Evolutionary conservation across 2,888 invertebrate species (phyloP), one percentile per base, ranked within the genome.

Genomic region (Fabriciana adippe): DNA sequence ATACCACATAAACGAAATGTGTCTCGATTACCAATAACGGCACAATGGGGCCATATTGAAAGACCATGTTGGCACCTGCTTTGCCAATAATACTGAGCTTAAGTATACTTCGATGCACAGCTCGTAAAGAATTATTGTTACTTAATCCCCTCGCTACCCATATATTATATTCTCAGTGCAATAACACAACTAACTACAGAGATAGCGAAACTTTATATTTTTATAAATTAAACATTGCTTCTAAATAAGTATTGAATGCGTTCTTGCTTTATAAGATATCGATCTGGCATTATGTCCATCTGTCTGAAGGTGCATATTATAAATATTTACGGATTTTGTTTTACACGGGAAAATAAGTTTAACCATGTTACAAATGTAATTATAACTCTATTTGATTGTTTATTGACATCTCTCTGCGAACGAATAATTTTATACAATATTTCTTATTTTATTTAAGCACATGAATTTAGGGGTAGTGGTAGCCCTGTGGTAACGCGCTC

Each of bases 11-110:
- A 79, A 82, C 79, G 79, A 81, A 85, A 84, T 83, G 81, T 84
- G 83, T 84, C 84, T 79, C 85, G 83, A 86, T 86, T 85, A 83
- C 87, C 87, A 82, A 83, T 87, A 88, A 87, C 83, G 87, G 87
- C 78, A 87, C 87, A 87, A 88, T 86, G 79, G 85, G 77, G 77
- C 80, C 77, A 71, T 77, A 83, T 83, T 86, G 80, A 87, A 88
- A 84, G 76, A 81, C 78, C 76, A 75, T 76, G 78, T 82, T 83
- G 83, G 82, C 86, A 87, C 86, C 85, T 87, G 85, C 79, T 82
- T 84, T 80, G 78, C 81, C 76, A 79, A 79, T 79, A 80, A 79
- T 79, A 80, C 79, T 76, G 76, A 72, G 75, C 65, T 68, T 64
- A 69, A 61, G 79, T 83, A 85, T 81, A 77, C 47, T 64, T 18